These are phyloP conservation scores for Varanus komodoensis DNA, from an alignment of 2,113 vertebrate species.

Conservation along the genomic window DNA sequence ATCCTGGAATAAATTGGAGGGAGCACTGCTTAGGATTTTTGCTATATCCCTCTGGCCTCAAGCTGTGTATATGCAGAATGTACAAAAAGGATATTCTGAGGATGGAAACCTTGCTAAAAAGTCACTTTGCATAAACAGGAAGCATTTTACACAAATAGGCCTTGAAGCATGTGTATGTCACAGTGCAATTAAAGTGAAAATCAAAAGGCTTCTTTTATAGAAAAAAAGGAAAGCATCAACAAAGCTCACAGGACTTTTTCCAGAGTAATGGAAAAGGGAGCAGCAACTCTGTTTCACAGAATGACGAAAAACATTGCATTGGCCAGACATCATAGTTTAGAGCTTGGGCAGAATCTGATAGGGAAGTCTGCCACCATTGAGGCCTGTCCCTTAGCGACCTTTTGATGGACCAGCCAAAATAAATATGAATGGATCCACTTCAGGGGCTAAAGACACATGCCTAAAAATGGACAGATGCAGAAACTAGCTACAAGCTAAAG, in stretches of 20 bases:
- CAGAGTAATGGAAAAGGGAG: constrained; percentile 1
- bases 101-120: not conserved
- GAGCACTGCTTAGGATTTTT: not conserved
- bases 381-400: constrained; percentile 26
- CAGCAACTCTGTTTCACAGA: constrained; percentile 11
- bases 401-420: not conserved
- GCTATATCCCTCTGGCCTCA: not conserved
- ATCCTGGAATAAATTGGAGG: not conserved
- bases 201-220: constrained; percentile 1
- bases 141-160: not conserved
- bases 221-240: not conserved
- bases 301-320: not conserved
- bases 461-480: constrained; percentile 18
- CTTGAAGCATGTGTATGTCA: not conserved
- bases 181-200: not conserved
- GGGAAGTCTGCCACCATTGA: constrained; percentile 21
- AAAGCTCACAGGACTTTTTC: constrained; percentile 35
- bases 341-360: not conserved
- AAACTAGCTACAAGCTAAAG: not conserved
- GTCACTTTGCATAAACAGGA: not conserved
- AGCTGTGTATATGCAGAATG: not conserved
- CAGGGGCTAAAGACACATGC: not conserved
- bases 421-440: constrained; percentile 23
- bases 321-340: not conserved
- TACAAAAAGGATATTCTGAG: not conserved